Percentiles rank a stretch among this genome's conserved stretches.
Evolutionary conservation across 1,140 invertebrate genomes (phyloP).

Genomic region (Drosophila ambigua): DNA sequence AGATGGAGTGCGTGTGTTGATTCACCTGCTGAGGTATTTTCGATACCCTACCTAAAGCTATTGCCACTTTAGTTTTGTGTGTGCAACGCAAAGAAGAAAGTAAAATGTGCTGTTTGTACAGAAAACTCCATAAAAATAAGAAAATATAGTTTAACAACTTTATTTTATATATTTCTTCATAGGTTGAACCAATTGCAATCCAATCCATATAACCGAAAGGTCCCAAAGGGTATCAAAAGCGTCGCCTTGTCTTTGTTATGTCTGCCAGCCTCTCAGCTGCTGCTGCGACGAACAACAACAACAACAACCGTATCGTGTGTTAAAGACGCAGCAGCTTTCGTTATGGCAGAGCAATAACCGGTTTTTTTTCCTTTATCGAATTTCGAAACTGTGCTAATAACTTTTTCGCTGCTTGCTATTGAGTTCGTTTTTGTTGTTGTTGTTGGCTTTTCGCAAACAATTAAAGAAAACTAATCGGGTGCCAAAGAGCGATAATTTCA

Average conservation of each 20-base stretch:
- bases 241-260: too few species aligned
- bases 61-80: constrained; percentile 10
- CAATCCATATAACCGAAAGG: too few species aligned
- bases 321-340: constrained; percentile 27
- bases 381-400: constrained; percentile 51
- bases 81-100: too few species aligned
- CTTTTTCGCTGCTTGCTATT: constrained; percentile 5
- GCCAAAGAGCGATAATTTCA: constrained; percentile 28
- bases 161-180: too few species aligned
- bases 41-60: too few species aligned
- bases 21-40: constrained; percentile 30
- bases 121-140: too few species aligned
- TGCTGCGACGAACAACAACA: constrained; percentile 24
- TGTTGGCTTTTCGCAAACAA: constrained; percentile 18
- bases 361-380: constrained; percentile 35
- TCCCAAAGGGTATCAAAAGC: too few species aligned
- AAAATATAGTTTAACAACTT: too few species aligned
- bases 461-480: constrained; percentile 21
- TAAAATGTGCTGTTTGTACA: too few species aligned
- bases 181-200: too few species aligned
- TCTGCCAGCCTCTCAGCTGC: constrained; percentile 38
- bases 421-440: constrained; percentile 1
- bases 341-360: constrained; percentile 41
- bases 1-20: constrained; percentile 1
- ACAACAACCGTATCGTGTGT: not conserved